Conservation (phyloP, 2,797 vertebrate species). For the Novumbra hubbsi region DNA sequence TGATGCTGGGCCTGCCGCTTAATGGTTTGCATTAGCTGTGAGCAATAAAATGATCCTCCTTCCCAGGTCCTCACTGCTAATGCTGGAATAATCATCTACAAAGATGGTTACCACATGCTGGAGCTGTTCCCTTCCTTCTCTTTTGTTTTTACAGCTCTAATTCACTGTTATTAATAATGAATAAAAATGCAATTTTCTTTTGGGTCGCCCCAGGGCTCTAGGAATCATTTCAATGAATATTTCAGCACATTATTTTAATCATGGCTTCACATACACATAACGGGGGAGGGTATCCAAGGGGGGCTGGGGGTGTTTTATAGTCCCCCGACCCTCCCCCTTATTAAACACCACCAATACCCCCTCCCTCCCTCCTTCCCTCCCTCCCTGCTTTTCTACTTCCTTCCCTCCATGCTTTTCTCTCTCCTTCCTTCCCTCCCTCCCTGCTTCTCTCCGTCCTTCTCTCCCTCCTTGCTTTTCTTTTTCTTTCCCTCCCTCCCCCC, state of each 20-base stretch:
- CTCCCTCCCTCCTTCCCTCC: not conserved
- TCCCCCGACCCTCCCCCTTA: constrained; percentile 80
- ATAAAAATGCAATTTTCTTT: constrained; percentile 97
- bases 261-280: constrained; percentile 81
- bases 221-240: constrained; percentile 99
- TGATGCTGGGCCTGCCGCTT: constrained; percentile 74
- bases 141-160: constrained; percentile 81
- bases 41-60: constrained; percentile 86
- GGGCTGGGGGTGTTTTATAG: constrained; percentile 80
- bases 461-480: not conserved
- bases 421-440: no score
- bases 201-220: constrained; percentile 86
- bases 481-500: not conserved
- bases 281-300: constrained; percentile 67
- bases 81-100: constrained; percentile 97
- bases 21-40: constrained; percentile 89
- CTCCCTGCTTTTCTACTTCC: not conserved
- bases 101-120: constrained; percentile 95
- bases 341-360: constrained; percentile 82
- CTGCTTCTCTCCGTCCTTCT: not conserved
- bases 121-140: constrained; percentile 68
- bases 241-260: constrained; percentile 99
- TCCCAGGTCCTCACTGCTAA: constrained; percentile 76
- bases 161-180: constrained; percentile 99
- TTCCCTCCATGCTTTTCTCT: not conserved